Percentiles rank a stretch among this genome's conserved stretches.
These are phyloP conservation scores for Myotis daubentonii DNA, from an alignment of 2,797 vertebrate genomes.

Conservation along the genomic window DNA sequence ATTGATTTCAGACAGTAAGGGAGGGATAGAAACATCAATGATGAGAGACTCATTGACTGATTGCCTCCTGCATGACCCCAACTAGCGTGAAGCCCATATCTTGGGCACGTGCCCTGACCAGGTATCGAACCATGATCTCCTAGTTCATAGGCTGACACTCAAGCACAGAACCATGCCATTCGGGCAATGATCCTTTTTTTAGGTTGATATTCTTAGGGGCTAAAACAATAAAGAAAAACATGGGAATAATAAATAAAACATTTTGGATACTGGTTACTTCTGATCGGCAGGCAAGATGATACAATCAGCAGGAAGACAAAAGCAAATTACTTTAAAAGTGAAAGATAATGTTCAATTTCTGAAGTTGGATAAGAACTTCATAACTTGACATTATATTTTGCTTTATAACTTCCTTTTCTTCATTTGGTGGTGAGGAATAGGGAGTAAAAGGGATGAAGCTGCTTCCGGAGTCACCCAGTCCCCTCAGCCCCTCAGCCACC, in stretches of 20 bases:
- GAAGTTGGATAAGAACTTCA: background rate
- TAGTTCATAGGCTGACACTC: no score
- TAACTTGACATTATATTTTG: background rate
- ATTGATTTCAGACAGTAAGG: no score
- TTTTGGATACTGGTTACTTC: background rate
- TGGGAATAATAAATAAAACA: background rate
- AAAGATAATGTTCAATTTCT: background rate
- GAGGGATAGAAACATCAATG: no score
- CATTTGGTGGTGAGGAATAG: background rate
- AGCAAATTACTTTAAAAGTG: background rate
- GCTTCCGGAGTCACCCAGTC: no score
- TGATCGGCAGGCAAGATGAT: background rate
- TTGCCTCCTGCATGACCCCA: no score
- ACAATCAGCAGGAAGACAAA: background rate
- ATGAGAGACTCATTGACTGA: no score
- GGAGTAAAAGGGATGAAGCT: fast-evolving
- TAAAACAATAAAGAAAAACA: background rate
- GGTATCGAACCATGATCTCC: no score
- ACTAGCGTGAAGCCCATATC: no score
- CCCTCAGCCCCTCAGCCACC: no score
- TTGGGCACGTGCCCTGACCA: no score
- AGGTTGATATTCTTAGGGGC: background rate
- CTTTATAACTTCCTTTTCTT: background rate
- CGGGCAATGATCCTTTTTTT: background rate
- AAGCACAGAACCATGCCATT: no score